Evolutionary conservation across 1,140 invertebrate genomes (phyloP).

Genomic region (Reticulitermes speratus): DNA sequence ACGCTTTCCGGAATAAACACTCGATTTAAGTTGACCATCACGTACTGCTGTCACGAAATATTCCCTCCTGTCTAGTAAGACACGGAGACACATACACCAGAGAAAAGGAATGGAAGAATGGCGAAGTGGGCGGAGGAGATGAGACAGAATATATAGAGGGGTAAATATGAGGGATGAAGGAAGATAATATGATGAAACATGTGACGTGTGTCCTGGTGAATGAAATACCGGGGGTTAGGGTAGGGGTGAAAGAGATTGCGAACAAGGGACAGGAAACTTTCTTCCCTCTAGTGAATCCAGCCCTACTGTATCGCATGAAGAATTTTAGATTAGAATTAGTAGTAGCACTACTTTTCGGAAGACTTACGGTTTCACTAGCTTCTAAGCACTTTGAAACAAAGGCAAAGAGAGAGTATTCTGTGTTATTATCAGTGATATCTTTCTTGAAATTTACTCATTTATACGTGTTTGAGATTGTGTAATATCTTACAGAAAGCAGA

Average conservation of each 20-base stretch:
- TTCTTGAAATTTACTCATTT: too few relatives aligned
- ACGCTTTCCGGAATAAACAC: not conserved
- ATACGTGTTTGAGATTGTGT: too few relatives aligned
- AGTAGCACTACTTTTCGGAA: not conserved
- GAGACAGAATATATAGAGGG: not conserved
- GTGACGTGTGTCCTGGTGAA: slow-evolving; percentile 3
- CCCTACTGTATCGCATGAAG: not conserved
- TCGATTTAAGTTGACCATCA: slow-evolving; percentile 7
- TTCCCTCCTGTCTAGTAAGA: not conserved
- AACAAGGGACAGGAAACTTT: slow-evolving; percentile 1
- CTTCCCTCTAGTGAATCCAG: not conserved
- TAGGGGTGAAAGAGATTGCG: not conserved
- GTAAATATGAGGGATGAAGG: not conserved
- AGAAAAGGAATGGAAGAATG: not conserved
- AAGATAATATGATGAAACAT: slow-evolving; percentile 14
- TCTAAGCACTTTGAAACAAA: not conserved
- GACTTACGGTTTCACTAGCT: not conserved
- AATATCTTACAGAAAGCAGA: too few relatives aligned
- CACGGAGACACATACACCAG: not conserved
- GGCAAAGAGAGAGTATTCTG: not conserved
- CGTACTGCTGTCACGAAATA: not conserved
- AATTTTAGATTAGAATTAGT: not conserved
- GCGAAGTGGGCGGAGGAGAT: not conserved
- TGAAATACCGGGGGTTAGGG: not conserved
- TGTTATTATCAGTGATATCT: not conserved